Evolutionary conservation across 2,888 invertebrate genomes (phyloP).

Genomic region (Hemicrepidius hirtus): DNA sequence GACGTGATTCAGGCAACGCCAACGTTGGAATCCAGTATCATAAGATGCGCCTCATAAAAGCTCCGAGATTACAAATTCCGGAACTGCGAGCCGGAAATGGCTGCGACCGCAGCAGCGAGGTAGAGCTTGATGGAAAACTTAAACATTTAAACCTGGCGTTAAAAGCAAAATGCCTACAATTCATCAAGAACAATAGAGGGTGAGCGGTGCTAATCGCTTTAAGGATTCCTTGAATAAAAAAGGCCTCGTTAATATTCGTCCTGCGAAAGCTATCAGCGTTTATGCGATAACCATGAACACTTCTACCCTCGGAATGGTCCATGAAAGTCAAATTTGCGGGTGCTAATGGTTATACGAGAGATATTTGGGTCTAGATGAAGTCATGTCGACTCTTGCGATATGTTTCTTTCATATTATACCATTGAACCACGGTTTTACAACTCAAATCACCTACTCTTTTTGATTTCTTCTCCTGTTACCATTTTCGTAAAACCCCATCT

Average conservation of each 20-base stretch:
- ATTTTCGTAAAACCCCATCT: background rate
- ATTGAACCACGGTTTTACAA: conserved; percentile 4
- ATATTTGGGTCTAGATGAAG: conserved; percentile 41
- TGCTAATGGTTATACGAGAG: conserved; percentile 49
- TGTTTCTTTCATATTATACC: conserved; percentile 30
- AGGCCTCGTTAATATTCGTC: conserved; percentile 47
- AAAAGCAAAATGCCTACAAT: conserved; percentile 48
- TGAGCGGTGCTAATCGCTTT: conserved; percentile 42
- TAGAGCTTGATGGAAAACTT: conserved; percentile 50
- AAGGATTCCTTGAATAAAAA: conserved; percentile 45
- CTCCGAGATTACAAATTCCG: conserved; percentile 54
- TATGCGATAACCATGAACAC: conserved; percentile 52
- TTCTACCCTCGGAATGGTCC: conserved; percentile 47
- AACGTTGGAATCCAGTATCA: conserved; percentile 41
- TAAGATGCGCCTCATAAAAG: conserved; percentile 55
- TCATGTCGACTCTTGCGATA: conserved; percentile 40
- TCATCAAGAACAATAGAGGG: conserved; percentile 47
- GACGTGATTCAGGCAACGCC: conserved; percentile 48
- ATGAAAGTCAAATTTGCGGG: conserved; percentile 52
- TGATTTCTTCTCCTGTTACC: conserved; percentile 7
- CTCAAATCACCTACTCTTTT: background rate
- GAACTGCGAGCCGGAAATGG: conserved; percentile 52
- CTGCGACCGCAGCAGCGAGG: conserved; percentile 46
- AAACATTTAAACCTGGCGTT: conserved; percentile 49
- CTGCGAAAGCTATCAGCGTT: conserved; percentile 50